Evolutionary conservation across 2,113 vertebrate genomes (phyloP).

Genomic region (Clupea harengus): DNA sequence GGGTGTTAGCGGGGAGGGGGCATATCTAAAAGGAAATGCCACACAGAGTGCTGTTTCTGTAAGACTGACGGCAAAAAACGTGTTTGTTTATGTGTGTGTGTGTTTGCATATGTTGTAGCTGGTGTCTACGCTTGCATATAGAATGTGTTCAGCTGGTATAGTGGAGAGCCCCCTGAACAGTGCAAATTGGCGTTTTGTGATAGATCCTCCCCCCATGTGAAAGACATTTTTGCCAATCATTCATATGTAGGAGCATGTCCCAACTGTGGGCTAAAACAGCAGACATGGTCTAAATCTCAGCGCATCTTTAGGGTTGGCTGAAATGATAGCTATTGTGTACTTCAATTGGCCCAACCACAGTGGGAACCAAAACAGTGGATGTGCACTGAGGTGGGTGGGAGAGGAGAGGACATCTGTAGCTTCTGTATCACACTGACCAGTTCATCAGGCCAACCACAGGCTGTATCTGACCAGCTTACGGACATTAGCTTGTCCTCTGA

Average conservation of each 20-base stretch:
- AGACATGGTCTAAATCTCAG: conserved; percentile 1
- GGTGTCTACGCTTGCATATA: not conserved
- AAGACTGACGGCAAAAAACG: not conserved
- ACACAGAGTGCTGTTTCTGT: not conserved
- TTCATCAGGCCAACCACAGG: not conserved
- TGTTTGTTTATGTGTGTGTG: not conserved
- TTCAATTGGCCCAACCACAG: not conserved
- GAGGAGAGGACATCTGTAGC: conserved; percentile 10
- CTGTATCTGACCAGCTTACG: not conserved
- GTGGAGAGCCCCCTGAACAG: not conserved
- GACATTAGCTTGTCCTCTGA: not conserved
- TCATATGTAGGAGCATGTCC: not conserved
- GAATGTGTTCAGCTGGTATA: not conserved
- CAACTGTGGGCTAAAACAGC: not conserved
- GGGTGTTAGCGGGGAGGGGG: not conserved
- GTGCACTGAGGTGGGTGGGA: not conserved
- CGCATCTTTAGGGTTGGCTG: not conserved
- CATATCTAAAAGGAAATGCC: not conserved
- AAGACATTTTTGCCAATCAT: not conserved
- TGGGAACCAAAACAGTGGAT: not conserved
- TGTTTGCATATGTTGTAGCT: not conserved
- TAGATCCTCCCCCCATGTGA: not conserved
- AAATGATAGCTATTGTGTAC: not conserved
- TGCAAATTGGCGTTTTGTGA: not conserved
- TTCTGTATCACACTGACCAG: not conserved